Percentiles rank a stretch among this genome's conserved stretches.
These are phyloP conservation scores for Alosa alosa DNA, from an alignment of 2,113 vertebrate species.

Conservation along the genomic window DNA sequence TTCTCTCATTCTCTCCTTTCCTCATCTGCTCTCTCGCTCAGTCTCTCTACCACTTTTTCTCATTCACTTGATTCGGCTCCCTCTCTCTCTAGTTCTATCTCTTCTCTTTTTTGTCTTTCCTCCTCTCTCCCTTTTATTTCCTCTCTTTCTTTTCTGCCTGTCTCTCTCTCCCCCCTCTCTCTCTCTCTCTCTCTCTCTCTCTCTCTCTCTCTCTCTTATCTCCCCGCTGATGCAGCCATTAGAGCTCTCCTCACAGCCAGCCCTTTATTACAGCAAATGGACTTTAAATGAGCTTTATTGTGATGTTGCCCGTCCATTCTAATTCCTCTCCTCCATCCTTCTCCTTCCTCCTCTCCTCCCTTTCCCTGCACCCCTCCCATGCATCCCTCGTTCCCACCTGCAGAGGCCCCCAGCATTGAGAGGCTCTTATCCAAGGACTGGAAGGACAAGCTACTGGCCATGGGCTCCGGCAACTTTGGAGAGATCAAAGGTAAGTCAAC, in stretches of 20 bases:
- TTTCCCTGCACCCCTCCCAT: background rate
- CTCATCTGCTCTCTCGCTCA: background rate
- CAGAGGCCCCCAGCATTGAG: conserved; percentile 98
- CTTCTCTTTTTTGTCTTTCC: background rate
- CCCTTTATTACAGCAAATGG: conserved; percentile 94
- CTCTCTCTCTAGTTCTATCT: background rate
- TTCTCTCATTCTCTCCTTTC: background rate
- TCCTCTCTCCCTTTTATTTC: background rate
- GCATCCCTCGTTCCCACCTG: conserved; percentile 55
- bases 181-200: conserved; percentile 31
- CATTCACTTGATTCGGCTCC: background rate
- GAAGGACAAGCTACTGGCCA: conserved; percentile 99
- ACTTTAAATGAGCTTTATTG: conserved; percentile 92
- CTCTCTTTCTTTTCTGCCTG: background rate
- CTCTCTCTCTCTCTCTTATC: conserved; percentile 21
- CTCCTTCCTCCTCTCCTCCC: conserved; percentile 36
- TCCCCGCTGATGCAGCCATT: conserved; percentile 92
- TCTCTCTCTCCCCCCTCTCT: conserved; percentile 7
- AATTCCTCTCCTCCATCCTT: conserved; percentile 69
- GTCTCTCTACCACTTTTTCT: background rate
- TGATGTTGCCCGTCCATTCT: conserved; percentile 83
- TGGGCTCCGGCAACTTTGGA: conserved; percentile 98
- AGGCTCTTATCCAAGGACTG: conserved; percentile 99
- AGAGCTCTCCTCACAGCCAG: conserved; percentile 68
- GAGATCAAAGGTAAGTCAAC: conserved; percentile 93